Conservation (phyloP, 2,888 invertebrate species). For the Drosophila formosana region DNA sequence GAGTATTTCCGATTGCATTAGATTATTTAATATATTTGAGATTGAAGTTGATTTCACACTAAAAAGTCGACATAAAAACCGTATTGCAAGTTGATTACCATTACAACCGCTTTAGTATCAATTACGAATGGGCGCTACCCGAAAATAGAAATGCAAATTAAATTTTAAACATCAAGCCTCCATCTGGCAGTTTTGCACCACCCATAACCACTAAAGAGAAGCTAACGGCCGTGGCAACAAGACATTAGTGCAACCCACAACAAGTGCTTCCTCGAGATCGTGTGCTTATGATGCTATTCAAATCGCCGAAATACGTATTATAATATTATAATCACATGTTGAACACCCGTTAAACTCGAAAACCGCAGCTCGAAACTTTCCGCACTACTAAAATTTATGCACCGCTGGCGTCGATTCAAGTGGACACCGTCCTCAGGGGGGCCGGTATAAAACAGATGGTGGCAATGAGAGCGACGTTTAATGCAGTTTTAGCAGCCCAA, state of each 20-base stretch:
- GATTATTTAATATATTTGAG: conserved; percentile 5
- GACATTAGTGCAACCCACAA: conserved; percentile 37
- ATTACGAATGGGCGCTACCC: conserved; percentile 50
- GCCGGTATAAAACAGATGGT: conserved; percentile 55
- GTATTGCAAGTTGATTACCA: conserved; percentile 10
- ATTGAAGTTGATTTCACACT: neutral
- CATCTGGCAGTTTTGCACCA: conserved; percentile 22
- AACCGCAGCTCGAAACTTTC: conserved; percentile 69
- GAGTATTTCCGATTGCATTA: neutral
- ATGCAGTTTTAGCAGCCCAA: conserved; percentile 53
- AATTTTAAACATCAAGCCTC: conserved; percentile 39
- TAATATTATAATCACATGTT: conserved; percentile 63
- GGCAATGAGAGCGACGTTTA: conserved; percentile 39
- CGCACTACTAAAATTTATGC: conserved; percentile 71
- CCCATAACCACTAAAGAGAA: conserved; percentile 6
- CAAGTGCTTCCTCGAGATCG: conserved; percentile 53
- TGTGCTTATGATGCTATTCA: conserved; percentile 45
- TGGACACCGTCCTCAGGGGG: neutral
- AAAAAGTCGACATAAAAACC: conserved; percentile 8
- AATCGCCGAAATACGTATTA: conserved; percentile 46
- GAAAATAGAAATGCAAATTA: conserved; percentile 58
- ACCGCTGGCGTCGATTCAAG: conserved; percentile 50
- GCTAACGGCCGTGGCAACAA: conserved; percentile 15
- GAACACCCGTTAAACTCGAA: conserved; percentile 66
- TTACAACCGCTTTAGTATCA: conserved; percentile 46